Conservation (phyloP, 2,113 vertebrate species). For the Phyllopteryx taeniolatus region DNA sequence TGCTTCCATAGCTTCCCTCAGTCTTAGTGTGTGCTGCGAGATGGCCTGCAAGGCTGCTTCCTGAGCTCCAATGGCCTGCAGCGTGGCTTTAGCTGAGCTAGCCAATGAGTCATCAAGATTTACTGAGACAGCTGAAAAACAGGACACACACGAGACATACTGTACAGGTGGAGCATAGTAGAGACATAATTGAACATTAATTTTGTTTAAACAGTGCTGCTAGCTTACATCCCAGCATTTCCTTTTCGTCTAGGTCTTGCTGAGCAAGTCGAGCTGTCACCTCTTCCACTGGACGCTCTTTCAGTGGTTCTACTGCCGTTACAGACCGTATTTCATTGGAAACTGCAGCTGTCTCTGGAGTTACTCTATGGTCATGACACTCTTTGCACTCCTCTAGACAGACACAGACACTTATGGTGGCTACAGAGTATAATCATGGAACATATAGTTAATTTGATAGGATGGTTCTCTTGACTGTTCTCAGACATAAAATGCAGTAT, state of each 20-base stretch:
- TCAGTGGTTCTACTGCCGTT: constrained; percentile 32
- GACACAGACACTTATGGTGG: constrained; percentile 2
- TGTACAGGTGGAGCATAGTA: background rate
- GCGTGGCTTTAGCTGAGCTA: constrained; percentile 75
- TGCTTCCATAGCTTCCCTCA: constrained; percentile 90
- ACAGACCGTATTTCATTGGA: constrained; percentile 1
- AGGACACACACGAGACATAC: constrained; percentile 2
- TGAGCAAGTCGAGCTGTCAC: constrained; percentile 84
- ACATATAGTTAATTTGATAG: background rate
- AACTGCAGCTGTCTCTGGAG: background rate
- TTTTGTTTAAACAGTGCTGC: background rate
- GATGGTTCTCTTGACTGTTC: background rate
- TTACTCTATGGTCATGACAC: constrained; percentile 45
- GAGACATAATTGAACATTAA: background rate
- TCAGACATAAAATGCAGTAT: background rate
- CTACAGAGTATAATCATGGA: background rate
- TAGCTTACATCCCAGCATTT: constrained; percentile 72
- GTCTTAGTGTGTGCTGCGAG: constrained; percentile 74
- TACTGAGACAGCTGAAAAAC: constrained; percentile 75
- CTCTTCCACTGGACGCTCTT: constrained; percentile 81
- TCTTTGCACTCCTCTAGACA: constrained; percentile 63
- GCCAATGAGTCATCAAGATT: constrained; percentile 81
- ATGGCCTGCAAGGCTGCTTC: constrained; percentile 86
- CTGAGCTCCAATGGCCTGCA: constrained; percentile 86
- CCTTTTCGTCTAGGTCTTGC: constrained; percentile 83